Percentiles rank a stretch among this genome's conserved stretches.
Conservation (phyloP, 2,888 invertebrate species). For the Dioctria linearis region DNA sequence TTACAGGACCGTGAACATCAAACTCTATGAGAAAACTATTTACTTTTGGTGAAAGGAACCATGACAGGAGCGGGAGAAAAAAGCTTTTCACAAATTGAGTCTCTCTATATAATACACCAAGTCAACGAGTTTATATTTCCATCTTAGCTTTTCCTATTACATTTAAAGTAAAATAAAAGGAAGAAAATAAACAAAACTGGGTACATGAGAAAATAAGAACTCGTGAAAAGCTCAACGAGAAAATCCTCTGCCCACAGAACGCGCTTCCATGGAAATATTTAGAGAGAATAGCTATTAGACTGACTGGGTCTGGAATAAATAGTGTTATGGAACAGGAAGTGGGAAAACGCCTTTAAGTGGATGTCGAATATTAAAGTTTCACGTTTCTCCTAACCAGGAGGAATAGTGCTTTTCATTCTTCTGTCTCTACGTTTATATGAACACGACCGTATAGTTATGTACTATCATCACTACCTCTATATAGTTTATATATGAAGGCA, state of each 20-base stretch:
- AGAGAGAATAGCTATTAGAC: too few species aligned
- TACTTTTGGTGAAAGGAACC: conserved; percentile 3
- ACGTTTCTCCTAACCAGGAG: background rate
- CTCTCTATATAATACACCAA: conserved; percentile 12
- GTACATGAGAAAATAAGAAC: conserved; percentile 2
- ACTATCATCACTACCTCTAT: background rate
- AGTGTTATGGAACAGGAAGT: background rate
- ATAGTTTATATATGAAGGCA: too few species aligned
- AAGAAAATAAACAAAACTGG: conserved; percentile 23
- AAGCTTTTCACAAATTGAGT: conserved; percentile 8
- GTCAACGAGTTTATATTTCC: conserved; percentile 32
- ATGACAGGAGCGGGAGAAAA: background rate
- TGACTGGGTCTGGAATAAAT: too few species aligned
- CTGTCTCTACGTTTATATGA: conserved; percentile 1
- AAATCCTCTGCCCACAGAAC: too few species aligned
- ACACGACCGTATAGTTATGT: background rate
- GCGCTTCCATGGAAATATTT: too few species aligned
- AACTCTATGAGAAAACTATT: conserved; percentile 12
- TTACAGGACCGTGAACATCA: background rate
- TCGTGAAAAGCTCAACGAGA: background rate
- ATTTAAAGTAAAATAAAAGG: conserved; percentile 11
- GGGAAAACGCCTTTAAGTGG: background rate
- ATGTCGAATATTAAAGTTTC: conserved; percentile 30
- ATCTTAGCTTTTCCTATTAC: conserved; percentile 34
- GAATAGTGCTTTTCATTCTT: background rate